Percentiles rank a stretch among this genome's conserved stretches.
Evolutionary conservation across 2,113 vertebrate genomes (phyloP).

Genomic region (Cariama cristata): DNA sequence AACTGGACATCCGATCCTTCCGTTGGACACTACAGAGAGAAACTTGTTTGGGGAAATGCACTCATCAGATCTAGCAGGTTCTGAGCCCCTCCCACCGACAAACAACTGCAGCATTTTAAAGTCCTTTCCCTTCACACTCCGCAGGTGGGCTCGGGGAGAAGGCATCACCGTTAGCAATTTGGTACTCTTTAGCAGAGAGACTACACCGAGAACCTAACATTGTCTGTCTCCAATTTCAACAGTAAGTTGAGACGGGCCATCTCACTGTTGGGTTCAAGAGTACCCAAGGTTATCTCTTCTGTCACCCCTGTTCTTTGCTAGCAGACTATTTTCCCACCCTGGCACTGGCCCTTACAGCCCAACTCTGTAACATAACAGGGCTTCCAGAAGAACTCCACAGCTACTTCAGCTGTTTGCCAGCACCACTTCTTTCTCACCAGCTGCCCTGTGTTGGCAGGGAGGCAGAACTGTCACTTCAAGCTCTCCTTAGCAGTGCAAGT

Average conservation of each 20-base stretch:
- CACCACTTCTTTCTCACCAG: background rate
- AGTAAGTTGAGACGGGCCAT: background rate
- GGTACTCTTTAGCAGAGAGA: background rate
- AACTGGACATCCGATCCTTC: background rate
- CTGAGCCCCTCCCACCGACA: background rate
- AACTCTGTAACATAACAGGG: background rate
- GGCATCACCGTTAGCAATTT: background rate
- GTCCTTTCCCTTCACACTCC: background rate
- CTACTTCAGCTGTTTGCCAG: constrained; percentile 44
- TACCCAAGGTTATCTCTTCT: background rate
- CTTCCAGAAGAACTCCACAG: constrained; percentile 10
- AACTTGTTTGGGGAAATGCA: background rate
- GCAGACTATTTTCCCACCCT: background rate
- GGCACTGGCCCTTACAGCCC: background rate
- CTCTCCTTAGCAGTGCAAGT: background rate
- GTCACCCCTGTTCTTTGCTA: background rate
- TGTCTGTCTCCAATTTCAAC: background rate
- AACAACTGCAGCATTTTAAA: constrained; percentile 16
- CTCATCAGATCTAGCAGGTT: background rate
- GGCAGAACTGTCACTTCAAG: background rate
- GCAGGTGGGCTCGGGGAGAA: background rate
- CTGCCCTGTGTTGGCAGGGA: background rate
- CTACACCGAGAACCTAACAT: background rate
- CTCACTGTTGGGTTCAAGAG: background rate
- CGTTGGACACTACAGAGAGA: background rate